Percentiles rank a stretch among this genome's conserved stretches.
phyloP scores from a whole-genome alignment of 2,888 invertebrate genomes.

The Ethmia dodecea region DNA sequence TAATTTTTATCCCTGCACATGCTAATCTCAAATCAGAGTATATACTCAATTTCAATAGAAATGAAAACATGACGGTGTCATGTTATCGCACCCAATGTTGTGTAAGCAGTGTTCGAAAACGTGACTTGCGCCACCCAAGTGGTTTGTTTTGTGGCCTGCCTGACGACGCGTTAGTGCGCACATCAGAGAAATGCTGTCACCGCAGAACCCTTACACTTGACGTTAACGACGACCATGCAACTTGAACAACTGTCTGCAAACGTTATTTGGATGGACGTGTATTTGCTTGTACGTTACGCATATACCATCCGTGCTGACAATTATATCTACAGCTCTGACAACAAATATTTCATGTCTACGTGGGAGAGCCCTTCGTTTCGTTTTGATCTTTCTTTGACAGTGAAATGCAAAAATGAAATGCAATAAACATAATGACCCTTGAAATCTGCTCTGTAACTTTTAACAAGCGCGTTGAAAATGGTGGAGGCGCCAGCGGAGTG shows the following conservation, averaged over 20 bases:
- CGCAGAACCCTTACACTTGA: slow-evolving; percentile 34
- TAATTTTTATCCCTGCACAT: no score
- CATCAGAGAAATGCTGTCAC: slow-evolving; percentile 36
- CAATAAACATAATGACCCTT: slow-evolving; percentile 32
- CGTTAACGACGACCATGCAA: slow-evolving; percentile 27
- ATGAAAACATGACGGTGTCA: background rate
- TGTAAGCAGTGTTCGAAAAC: slow-evolving; percentile 11
- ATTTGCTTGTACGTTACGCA: background rate
- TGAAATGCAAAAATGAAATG: slow-evolving; percentile 14
- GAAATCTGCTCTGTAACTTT: slow-evolving; percentile 35
- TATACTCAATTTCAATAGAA: background rate
- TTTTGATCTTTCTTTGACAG: slow-evolving; percentile 25
- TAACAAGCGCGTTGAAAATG: slow-evolving; percentile 31
- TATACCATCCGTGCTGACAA: background rate
- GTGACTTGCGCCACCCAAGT: slow-evolving; percentile 16
- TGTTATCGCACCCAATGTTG: slow-evolving; percentile 2
- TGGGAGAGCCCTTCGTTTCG: no score
- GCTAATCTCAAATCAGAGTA: no score
- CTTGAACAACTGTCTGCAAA: slow-evolving; percentile 21
- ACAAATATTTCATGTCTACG: no score
- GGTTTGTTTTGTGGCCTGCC: slow-evolving; percentile 15
- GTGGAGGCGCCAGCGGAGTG: slow-evolving; percentile 35
- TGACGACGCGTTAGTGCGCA: slow-evolving; percentile 27
- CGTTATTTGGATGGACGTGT: slow-evolving; percentile 33
- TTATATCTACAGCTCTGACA: background rate